Evolutionary conservation across 2,888 invertebrate species (phyloP).

Genomic region (Micropterix aruncella): DNA sequence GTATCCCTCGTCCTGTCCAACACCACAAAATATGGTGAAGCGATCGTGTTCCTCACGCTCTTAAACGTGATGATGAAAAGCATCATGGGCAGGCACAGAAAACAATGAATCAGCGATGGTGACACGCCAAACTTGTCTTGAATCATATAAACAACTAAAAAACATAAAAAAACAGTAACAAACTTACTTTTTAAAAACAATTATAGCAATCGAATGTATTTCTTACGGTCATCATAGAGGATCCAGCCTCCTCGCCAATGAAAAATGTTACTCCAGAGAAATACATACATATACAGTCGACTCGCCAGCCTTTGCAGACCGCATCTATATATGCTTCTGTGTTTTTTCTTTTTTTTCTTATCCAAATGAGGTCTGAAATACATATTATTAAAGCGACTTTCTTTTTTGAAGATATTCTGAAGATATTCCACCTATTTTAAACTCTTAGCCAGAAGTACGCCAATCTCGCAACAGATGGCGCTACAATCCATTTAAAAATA

Average conservation of each 20-base stretch:
- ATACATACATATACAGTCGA: constrained; percentile 28
- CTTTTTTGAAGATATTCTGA: too few relatives aligned
- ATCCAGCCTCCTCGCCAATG: constrained; percentile 38
- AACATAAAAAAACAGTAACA: too few relatives aligned
- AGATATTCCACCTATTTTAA: too few relatives aligned
- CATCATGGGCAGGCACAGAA: constrained; percentile 13
- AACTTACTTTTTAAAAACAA: too few relatives aligned
- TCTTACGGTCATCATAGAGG: background rate
- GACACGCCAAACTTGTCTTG: too few relatives aligned
- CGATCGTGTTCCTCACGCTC: constrained; percentile 36
- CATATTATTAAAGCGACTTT: too few relatives aligned
- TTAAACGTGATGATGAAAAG: constrained; percentile 23
- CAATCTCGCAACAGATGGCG: too few relatives aligned
- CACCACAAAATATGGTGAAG: constrained; percentile 41
- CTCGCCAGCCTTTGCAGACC: background rate
- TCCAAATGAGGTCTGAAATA: background rate
- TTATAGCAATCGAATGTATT: too few relatives aligned
- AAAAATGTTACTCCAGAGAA: constrained; percentile 30
- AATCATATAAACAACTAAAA: too few relatives aligned
- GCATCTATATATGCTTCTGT: constrained; percentile 7
- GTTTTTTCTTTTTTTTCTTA: background rate
- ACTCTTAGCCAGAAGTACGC: too few relatives aligned
- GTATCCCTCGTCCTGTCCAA: constrained; percentile 42
- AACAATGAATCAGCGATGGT: too few relatives aligned
- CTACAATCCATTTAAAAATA: too few relatives aligned